Conservation (phyloP, 2,113 vertebrate species). For the Dinomys branickii region DNA sequence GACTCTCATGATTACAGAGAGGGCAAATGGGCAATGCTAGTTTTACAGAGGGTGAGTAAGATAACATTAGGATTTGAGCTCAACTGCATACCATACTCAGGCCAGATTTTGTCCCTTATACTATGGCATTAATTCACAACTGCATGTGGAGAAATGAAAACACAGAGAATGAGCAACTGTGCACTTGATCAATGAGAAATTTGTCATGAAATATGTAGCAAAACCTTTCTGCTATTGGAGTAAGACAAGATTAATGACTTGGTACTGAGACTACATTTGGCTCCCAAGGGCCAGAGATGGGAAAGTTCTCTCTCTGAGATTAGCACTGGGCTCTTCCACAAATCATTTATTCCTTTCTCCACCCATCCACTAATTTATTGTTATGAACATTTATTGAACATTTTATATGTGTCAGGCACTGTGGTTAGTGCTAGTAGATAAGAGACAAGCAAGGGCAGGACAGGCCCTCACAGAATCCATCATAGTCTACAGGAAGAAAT, state of each 20-base stretch:
- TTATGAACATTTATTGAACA: conserved; percentile 12
- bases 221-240: neutral
- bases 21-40: neutral
- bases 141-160: neutral
- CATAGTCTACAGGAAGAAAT: neutral
- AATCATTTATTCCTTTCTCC: neutral
- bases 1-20: neutral
- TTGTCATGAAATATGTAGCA: neutral
- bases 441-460: neutral
- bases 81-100: neutral
- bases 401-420: neutral
- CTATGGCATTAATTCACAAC: neutral
- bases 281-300: neutral
- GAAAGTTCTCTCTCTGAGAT: conserved; percentile 14
- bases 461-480: neutral
- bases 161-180: neutral
- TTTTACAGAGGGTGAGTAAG: neutral
- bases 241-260: neutral
- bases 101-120: neutral
- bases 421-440: neutral
- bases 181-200: neutral
- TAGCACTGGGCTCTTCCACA: neutral
- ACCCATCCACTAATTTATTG: neutral
- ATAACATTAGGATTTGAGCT: conserved; percentile 24
- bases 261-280: conserved; percentile 8